Percentiles rank a stretch among this genome's conserved stretches.
These are phyloP conservation scores for Lepidurus packardi DNA, from an alignment of 1,140 invertebrate species.

Conservation along the genomic window DNA sequence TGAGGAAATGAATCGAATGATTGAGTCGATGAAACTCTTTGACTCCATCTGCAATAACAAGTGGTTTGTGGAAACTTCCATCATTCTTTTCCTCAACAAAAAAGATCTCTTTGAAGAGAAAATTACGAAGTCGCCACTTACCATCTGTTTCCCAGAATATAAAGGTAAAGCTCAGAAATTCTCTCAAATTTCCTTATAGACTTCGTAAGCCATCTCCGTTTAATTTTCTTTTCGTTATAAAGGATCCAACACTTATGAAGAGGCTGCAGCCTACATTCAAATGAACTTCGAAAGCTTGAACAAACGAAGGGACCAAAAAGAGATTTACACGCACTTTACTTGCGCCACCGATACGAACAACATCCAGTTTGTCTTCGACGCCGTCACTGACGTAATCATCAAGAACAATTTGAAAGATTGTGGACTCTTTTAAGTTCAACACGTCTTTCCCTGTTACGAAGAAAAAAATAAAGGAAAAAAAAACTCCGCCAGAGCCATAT, in stretches of 20 bases:
- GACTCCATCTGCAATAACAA: slow-evolving; percentile 97
- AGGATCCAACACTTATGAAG: slow-evolving; percentile 78
- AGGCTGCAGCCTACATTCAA: slow-evolving; percentile 79
- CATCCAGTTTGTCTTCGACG: slow-evolving; percentile 87
- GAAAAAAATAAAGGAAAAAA: not conserved
- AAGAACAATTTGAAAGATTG: slow-evolving; percentile 90
- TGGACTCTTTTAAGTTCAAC: slow-evolving; percentile 61
- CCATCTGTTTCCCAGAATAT: slow-evolving; percentile 92
- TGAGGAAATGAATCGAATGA: slow-evolving; percentile 72
- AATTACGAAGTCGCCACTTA: slow-evolving; percentile 82
- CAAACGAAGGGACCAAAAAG: slow-evolving; percentile 77
- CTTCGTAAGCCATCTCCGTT: slow-evolving; percentile 31
- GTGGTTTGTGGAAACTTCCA: slow-evolving; percentile 97
- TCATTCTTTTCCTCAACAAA: slow-evolving; percentile 93
- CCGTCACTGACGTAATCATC: slow-evolving; percentile 87
- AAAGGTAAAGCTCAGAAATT: slow-evolving; percentile 54
- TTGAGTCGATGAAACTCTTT: slow-evolving; percentile 91
- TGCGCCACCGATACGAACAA: slow-evolving; percentile 88
- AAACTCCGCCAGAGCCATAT: not conserved
- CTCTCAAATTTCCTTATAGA: slow-evolving; percentile 21
- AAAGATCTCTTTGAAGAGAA: slow-evolving; percentile 95
- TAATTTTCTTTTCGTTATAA: slow-evolving; percentile 38
- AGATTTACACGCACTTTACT: slow-evolving; percentile 87
- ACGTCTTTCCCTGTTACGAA: not conserved
- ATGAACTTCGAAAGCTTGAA: slow-evolving; percentile 84